A percentile compares a stretch with the other conserved stretches of the same genome.
phyloP scores from a whole-genome alignment of 2,888 invertebrate genomes.

The Urechis unicinctus region DNA sequence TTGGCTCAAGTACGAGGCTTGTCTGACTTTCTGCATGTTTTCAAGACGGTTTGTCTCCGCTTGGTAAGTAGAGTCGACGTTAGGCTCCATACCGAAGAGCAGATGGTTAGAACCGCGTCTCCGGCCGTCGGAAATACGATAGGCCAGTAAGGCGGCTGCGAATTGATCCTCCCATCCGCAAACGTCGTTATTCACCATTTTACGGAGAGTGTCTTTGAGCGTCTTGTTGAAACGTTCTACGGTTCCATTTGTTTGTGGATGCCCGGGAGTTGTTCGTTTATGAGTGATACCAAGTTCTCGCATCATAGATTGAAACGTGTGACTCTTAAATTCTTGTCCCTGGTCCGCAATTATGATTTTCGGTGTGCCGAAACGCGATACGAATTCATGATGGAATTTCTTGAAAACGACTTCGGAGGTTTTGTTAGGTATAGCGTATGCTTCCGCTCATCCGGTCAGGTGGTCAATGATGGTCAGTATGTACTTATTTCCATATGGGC shows the following conservation, averaged over 20 bases:
- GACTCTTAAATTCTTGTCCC: background rate
- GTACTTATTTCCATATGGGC: conserved; percentile 5
- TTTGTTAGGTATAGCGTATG: conserved; percentile 5
- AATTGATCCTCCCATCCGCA: conserved; percentile 5
- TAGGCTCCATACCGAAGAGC: background rate
- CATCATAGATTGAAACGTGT: background rate
- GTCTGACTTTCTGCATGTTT: no score
- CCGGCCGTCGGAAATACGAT: conserved; percentile 3
- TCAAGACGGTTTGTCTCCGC: no score
- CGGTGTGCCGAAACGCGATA: conserved; percentile 1
- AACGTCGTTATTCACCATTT: conserved; percentile 3
- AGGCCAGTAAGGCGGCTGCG: conserved; percentile 1
- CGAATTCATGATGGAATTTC: background rate
- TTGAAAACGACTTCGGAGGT: conserved; percentile 1
- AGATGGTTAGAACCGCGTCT: conserved; percentile 1
- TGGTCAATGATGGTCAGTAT: conserved; percentile 8
- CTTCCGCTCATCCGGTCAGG: conserved; percentile 8
- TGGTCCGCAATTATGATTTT: conserved; percentile 3
- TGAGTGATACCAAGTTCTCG: conserved; percentile 2
- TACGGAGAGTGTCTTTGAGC: conserved; percentile 2
- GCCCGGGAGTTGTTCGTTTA: conserved; percentile 3
- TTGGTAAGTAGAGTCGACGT: background rate
- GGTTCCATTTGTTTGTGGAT: conserved; percentile 3
- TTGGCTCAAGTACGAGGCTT: no score
- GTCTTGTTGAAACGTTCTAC: conserved; percentile 6